Evolutionary conservation across 2,797 vertebrate species (phyloP).

Genomic region (Miichthys miiuy): DNA sequence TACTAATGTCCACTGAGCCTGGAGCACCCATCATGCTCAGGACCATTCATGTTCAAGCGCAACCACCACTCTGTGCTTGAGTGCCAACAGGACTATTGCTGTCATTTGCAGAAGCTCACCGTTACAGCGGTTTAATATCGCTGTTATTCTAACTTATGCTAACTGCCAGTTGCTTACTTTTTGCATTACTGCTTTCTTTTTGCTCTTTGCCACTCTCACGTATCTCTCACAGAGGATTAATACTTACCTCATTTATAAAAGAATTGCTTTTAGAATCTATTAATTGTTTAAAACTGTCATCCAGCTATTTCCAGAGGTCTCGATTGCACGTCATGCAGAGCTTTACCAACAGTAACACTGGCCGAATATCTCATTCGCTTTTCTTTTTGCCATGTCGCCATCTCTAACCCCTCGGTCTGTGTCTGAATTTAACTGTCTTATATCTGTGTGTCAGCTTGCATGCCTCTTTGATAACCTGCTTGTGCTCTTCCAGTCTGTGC

Average conservation of each 20-base stretch:
- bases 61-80: constrained; percentile 23
- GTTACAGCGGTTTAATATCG: constrained; percentile 1
- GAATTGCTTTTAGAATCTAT: not conserved
- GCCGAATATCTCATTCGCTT: constrained; percentile 33
- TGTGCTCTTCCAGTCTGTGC: constrained; percentile 95
- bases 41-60: constrained; percentile 31
- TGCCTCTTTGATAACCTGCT: constrained; percentile 87
- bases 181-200: constrained; percentile 30
- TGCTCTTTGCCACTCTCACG: constrained; percentile 43
- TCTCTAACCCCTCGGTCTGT: constrained; percentile 64
- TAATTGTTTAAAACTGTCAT: constrained; percentile 28
- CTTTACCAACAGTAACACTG: constrained; percentile 38
- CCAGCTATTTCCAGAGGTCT: constrained; percentile 23
- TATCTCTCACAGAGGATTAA: constrained; percentile 10
- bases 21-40: constrained; percentile 12
- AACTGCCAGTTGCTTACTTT: constrained; percentile 30
- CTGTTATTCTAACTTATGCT: not conserved
- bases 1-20: constrained; percentile 60
- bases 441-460: constrained; percentile 74
- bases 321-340: constrained; percentile 37
- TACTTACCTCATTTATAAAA: constrained; percentile 13
- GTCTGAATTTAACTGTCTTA: constrained; percentile 69
- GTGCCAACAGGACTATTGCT: not conserved
- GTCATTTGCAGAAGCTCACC: constrained; percentile 39
- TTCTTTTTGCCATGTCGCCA: constrained; percentile 58